phyloP scores from a whole-genome alignment of 2,113 vertebrate species.

The Noctilio leporinus region DNA sequence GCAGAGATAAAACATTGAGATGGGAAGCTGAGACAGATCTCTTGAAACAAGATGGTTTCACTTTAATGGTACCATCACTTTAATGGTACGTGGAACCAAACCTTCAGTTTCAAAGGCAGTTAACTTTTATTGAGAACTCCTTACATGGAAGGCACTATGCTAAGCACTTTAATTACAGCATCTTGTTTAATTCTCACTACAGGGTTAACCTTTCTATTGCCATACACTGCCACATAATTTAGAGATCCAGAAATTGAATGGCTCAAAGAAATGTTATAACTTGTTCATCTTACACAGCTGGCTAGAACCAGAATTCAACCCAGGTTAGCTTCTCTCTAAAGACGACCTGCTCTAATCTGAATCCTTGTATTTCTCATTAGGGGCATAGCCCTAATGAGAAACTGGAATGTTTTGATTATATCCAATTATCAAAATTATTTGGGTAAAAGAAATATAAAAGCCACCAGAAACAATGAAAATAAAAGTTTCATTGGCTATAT shows the following conservation, averaged over 20 bases:
- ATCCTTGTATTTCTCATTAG: not conserved
- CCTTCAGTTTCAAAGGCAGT: not conserved
- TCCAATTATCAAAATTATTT: not conserved
- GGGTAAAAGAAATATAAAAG: not conserved
- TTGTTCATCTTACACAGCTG: not conserved
- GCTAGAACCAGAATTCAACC: not conserved
- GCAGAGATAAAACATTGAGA: not conserved
- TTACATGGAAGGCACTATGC: not conserved
- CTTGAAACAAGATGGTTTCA: not conserved
- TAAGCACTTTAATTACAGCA: not conserved
- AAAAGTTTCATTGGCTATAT: not conserved
- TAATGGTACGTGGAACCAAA: not conserved
- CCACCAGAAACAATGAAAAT: not conserved
- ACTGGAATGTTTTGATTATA: not conserved
- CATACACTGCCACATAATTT: not conserved
- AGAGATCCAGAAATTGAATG: not conserved
- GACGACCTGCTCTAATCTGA: not conserved
- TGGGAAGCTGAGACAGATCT: not conserved
- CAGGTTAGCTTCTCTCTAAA: not conserved
- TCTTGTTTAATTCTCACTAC: not conserved
- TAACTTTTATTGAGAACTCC: not conserved
- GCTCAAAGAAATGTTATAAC: not conserved
- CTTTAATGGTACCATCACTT: not conserved
- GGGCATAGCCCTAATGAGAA: not conserved
- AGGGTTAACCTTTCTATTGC: not conserved